Evolutionary conservation across 2,797 vertebrate genomes (phyloP), one percentile per base, ranked within the genome.

Genomic region (Potorous gilbertii): DNA sequence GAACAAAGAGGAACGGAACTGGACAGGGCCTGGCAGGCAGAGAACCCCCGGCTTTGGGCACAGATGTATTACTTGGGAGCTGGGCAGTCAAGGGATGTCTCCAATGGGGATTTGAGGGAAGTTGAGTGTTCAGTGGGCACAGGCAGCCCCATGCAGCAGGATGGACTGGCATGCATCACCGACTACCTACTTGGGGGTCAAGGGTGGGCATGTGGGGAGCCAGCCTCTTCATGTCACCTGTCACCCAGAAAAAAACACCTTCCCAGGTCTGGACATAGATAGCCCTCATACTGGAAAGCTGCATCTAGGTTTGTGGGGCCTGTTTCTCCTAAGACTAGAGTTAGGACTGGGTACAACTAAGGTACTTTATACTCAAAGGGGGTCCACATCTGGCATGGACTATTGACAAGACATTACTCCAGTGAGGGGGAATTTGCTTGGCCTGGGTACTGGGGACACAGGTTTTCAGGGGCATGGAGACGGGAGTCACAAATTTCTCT

Each of bases 101-200:
- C 55, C n/a, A 50, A 18, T 18, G 56, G 40, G 21, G 31, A n/a
- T 2, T 29, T 24, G 50, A 66, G 8, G 94, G 31, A 66, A 50
- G 31, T 24, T 46, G 46, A 29, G 94, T 46, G 52, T 57, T 92
- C 66, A 31, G 92, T 12, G 93, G 96, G 93, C 96, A n/a, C 28
- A 6, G 92, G 56, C 46, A 66, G 94, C 94, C 96, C 96, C 97
- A 93, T 96, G 97, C 94, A 18, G 96, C 92, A 87, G 93, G 90
- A 95, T 93, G 91, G 91, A 94, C 93, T 92, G 90, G 94, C 97
- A 97, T 97, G 97, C 97, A 94, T 55, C 95, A n/a, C 90, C 90
- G 46, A 94, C 94, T 92, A 87, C 95, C 95, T 14, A 0, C 0
- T 74, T 4, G 87, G 96, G 66, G 96, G 57, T 31, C 40, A 54